Conservation (phyloP, 2,888 invertebrate genomes). For the Enchytraeus crypticus region DNA sequence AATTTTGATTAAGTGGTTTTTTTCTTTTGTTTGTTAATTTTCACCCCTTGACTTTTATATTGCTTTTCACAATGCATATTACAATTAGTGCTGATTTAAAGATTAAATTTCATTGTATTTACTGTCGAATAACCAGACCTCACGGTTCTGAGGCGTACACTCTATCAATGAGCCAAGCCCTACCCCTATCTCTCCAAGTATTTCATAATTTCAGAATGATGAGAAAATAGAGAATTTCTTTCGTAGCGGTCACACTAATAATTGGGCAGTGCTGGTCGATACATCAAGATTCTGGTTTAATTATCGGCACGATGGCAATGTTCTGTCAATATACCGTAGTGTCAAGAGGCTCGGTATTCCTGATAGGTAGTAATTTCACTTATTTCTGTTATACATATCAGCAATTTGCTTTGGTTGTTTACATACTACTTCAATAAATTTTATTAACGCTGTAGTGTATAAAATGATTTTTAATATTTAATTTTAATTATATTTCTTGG, state of each 20-base stretch:
- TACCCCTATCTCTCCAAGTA: neutral
- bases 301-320: conserved; percentile 97
- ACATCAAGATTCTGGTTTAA: conserved; percentile 99
- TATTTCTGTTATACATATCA: conserved; percentile 5
- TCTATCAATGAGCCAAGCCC: no score
- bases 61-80: no score
- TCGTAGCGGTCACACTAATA: conserved; percentile 72
- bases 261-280: conserved; percentile 98
- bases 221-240: conserved; percentile 28
- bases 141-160: no score
- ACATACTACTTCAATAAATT: neutral
- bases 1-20: no score
- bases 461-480: no score
- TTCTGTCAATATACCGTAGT: conserved; percentile 91
- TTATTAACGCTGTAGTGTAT: no score
- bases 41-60: no score
- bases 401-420: neutral
- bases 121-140: no score
- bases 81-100: no score
- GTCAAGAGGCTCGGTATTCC: conserved; percentile 98
- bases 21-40: no score
- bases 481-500: no score
- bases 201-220: neutral
- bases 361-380: conserved; percentile 56
- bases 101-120: no score